Base-by-base conservation (phyloP, 2,113 vertebrate species). In the Casuarius casuarius region DNA sequence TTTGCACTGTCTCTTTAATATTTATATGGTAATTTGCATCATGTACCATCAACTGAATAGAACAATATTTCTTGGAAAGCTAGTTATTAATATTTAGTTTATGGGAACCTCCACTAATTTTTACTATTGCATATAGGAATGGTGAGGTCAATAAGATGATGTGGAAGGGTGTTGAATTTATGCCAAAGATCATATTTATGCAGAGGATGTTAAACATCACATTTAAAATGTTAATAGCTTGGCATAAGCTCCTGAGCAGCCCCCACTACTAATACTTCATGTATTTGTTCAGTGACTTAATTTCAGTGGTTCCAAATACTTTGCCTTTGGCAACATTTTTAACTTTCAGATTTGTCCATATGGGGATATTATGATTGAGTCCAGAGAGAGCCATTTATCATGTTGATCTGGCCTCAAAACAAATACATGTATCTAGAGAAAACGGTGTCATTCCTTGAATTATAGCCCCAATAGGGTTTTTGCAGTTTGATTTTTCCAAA, bases 251-350 rank as follows among this genome's bases (percentile, higher is more conserved):
- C 56, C 67, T 87, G 73, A 96, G 70, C 35, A 94, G 46, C 29
- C 33, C 23, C 70, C 78, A 44, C 75, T 87, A 83, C 51, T 89
- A 72, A 94, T 97, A 56, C 70, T 89, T 94, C 21, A 93, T 96
- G 35, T 89, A 77, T 95, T 96, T 94, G 82, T 93, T 94, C 77
- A 89, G 90, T 89, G 82, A 93, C 44, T 91, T 73, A 77, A 88
- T 96, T 96, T 94, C 91, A 95, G 89, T 95, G 56, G 35, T 94
- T 95, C 90, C 93, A 93, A 95, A 76, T 87, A 42, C 77, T 82
- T 96, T 58, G 77, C 92, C 38, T 12, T 91, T 91, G 96, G 90
- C 77, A 88, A 46, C 95, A 90, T 81, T 91, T 96, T 94, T 84
- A 91, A 76, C 35, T 91, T 96, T 94, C 95, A 70, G 67, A 90